Evolutionary conservation across 2,888 invertebrate species (phyloP).

Genomic region (Busseola fusca): DNA sequence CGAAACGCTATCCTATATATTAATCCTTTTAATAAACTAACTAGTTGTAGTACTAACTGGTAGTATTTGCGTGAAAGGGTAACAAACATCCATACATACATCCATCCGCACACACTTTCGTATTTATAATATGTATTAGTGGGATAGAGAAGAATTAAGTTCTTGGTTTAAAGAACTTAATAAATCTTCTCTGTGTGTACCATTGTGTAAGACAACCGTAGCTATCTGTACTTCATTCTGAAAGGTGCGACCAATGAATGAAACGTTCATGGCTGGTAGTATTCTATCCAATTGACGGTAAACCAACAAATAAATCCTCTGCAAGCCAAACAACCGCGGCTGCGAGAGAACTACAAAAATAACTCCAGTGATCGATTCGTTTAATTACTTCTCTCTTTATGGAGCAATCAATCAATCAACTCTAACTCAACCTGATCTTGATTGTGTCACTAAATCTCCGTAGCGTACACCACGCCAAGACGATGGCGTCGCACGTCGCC

Average conservation of each 20-base stretch:
- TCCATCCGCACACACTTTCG: too few species aligned
- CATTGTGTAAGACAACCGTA: too few species aligned
- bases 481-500: constrained; percentile 34
- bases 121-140: too few species aligned
- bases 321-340: background rate
- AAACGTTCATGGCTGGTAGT: background rate
- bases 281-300: background rate
- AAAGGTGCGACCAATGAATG: background rate
- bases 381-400: constrained; percentile 35
- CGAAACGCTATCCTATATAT: too few species aligned
- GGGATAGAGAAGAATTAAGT: background rate
- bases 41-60: too few species aligned
- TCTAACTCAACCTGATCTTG: constrained; percentile 17
- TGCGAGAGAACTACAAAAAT: constrained; percentile 16
- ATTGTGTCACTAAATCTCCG: constrained; percentile 46
- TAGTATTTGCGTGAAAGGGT: too few species aligned
- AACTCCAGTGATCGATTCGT: constrained; percentile 36
- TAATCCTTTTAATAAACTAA: too few species aligned
- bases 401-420: constrained; percentile 38
- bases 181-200: too few species aligned
- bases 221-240: too few species aligned
- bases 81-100: too few species aligned
- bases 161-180: too few species aligned
- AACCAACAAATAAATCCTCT: background rate
- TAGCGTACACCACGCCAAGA: constrained; percentile 12